A percentile compares a stretch with the other conserved stretches of the same genome.
Evolutionary conservation across 2,888 invertebrate species (phyloP).

Genomic region (Sarcophaga variegata): DNA sequence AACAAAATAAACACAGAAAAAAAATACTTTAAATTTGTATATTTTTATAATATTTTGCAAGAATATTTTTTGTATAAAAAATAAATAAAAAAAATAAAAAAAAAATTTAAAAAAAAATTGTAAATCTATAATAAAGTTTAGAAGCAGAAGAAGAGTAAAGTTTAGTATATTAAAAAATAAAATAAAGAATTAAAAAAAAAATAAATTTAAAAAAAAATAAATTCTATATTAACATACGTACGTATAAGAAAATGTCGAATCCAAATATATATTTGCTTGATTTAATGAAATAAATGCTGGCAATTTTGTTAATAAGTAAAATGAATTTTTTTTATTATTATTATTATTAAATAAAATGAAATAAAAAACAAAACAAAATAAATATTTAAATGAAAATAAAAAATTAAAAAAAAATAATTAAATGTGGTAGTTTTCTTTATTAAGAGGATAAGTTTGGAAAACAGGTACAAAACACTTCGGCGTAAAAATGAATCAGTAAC

Average conservation of each 20-base stretch:
- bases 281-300: slow-evolving; percentile 64
- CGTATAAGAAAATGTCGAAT: slow-evolving; percentile 59
- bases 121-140: slow-evolving; percentile 48
- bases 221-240: neutral
- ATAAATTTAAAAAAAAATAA: slow-evolving; percentile 22
- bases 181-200: slow-evolving; percentile 21
- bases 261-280: slow-evolving; percentile 69
- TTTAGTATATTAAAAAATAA: slow-evolving; percentile 28
- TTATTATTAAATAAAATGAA: slow-evolving; percentile 64
- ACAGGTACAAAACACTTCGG: too few relatives aligned
- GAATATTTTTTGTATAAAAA: slow-evolving; percentile 35
- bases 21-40: slow-evolving; percentile 52
- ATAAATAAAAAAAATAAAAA: neutral
- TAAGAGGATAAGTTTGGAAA: too few relatives aligned
- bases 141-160: neutral
- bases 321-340: slow-evolving; percentile 41
- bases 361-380: slow-evolving; percentile 48
- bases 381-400: slow-evolving; percentile 59
- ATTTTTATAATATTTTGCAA: slow-evolving; percentile 68
- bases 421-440: too few relatives aligned
- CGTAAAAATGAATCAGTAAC: too few relatives aligned
- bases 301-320: slow-evolving; percentile 67
- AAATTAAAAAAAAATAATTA: neutral
- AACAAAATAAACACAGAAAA: slow-evolving; percentile 10
- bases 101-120: slow-evolving; percentile 47